Evolutionary conservation across 2,797 vertebrate species (phyloP).

Genomic region (Paedocypris micromegethes): DNA sequence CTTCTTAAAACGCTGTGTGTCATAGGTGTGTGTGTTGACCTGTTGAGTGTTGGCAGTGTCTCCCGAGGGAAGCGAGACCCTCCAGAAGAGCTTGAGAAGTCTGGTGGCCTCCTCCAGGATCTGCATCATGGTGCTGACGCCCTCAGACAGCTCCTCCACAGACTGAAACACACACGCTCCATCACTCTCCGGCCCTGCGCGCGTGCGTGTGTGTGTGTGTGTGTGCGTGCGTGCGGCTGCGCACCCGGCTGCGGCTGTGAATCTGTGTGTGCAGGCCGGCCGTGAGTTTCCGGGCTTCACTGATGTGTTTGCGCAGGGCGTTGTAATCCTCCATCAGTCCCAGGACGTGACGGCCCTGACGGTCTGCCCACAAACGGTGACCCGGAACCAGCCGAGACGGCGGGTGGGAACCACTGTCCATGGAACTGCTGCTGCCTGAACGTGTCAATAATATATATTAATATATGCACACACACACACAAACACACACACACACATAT

Average conservation of each 20-base stretch:
- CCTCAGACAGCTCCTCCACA: constrained; percentile 56
- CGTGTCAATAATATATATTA: not conserved
- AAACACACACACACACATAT: too few species aligned
- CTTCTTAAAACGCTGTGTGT: not conserved
- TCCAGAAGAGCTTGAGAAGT: constrained; percentile 85
- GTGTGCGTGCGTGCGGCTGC: not conserved
- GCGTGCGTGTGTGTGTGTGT: not conserved
- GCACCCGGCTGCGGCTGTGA: constrained; percentile 63
- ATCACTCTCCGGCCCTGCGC: not conserved
- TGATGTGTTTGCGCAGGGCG: constrained; percentile 80
- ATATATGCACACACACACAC: too few species aligned
- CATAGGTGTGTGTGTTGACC: constrained; percentile 20
- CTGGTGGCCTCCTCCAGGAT: constrained; percentile 80
- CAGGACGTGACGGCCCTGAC: constrained; percentile 75
- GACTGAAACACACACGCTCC: constrained; percentile 53
- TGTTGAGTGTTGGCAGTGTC: constrained; percentile 40
- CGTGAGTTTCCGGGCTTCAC: constrained; percentile 73
- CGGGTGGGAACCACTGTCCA: constrained; percentile 49
- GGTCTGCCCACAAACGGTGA: constrained; percentile 77
- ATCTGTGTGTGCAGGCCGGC: constrained; percentile 68
- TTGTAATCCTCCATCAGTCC: constrained; percentile 84
- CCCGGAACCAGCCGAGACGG: constrained; percentile 72
- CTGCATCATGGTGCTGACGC: constrained; percentile 70
- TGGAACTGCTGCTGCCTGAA: constrained; percentile 62
- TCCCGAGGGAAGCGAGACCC: constrained; percentile 75